A percentile compares a stretch with the other conserved stretches of the same genome.
Conservation (phyloP, 2,888 invertebrate genomes). For the Calameuta idolon region DNA sequence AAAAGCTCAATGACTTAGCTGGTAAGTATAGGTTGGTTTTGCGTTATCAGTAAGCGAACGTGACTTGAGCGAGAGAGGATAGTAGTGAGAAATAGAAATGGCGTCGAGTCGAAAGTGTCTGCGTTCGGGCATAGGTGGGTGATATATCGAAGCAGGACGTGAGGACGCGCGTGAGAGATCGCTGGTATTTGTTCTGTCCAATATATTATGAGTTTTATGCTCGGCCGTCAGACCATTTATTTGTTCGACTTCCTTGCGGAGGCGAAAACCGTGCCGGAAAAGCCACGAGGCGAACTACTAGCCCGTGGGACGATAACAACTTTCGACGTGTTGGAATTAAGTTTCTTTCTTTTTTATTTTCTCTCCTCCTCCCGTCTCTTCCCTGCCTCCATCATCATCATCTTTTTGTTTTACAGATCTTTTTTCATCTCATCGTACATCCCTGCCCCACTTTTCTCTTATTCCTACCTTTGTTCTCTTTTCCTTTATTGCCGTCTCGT, state of each 20-base stretch:
- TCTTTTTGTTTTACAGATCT: neutral
- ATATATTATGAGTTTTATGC: constrained; percentile 59
- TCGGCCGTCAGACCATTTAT: constrained; percentile 57
- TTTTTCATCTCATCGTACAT: constrained; percentile 2
- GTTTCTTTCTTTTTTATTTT: neutral
- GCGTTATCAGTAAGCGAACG: neutral
- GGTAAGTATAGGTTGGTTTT: neutral
- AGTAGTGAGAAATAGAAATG: constrained; percentile 27
- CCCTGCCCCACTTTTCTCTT: neutral
- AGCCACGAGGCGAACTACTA: neutral
- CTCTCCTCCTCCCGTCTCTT: neutral
- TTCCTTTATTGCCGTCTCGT: neutral
- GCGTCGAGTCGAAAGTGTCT: constrained; percentile 20
- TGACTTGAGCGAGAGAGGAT: neutral
- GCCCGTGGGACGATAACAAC: neutral
- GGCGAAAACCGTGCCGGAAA: constrained; percentile 30
- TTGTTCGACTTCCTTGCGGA: constrained; percentile 49
- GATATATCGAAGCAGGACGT: constrained; percentile 50
- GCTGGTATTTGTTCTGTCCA: constrained; percentile 56
- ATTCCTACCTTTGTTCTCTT: neutral
- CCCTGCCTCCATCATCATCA: neutral
- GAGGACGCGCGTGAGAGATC: constrained; percentile 55
- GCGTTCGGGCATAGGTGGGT: constrained; percentile 25
- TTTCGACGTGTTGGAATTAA: neutral
- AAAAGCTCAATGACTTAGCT: neutral